These are phyloP conservation scores for Choloepus hoffmanni DNA, from an alignment of 2,113 vertebrate species.

Conservation along the genomic window DNA sequence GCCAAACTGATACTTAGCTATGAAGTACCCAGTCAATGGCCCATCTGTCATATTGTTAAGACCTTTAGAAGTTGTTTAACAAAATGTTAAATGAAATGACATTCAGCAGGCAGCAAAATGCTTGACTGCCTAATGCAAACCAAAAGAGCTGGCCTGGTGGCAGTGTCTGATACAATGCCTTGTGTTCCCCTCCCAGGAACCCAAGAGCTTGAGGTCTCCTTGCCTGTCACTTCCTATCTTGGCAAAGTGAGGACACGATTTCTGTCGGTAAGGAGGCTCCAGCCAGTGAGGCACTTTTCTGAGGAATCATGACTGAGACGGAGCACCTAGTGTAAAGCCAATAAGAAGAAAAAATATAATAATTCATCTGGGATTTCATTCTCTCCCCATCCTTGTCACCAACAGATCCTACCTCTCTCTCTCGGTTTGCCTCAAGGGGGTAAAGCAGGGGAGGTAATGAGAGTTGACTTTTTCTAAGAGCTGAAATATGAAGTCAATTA, in stretches of 20 bases:
- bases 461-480: constrained; percentile 73
- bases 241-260: constrained; percentile 78
- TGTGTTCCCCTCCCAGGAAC: constrained; percentile 79
- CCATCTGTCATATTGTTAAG: constrained; percentile 89
- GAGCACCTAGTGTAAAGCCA: constrained; percentile 58
- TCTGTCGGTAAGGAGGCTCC: constrained; percentile 65
- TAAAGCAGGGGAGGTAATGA: constrained; percentile 73
- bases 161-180: constrained; percentile 84
- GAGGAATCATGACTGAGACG: constrained; percentile 54
- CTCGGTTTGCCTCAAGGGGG: constrained; percentile 55
- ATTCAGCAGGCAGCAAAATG: constrained; percentile 88
- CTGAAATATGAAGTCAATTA: constrained; percentile 84
- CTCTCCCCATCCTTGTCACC: background rate
- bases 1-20: constrained; percentile 85
- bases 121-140: constrained; percentile 87
- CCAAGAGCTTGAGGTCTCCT: constrained; percentile 76
- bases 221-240: constrained; percentile 83
- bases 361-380: constrained; percentile 52
- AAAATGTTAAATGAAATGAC: constrained; percentile 90
- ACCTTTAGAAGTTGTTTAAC: constrained; percentile 90
- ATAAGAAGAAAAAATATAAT: constrained; percentile 37
- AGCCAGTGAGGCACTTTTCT: background rate
- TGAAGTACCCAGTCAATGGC: constrained; percentile 85
- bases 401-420: background rate
- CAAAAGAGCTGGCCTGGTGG: constrained; percentile 83